phyloP scores from a whole-genome alignment of 1,140 invertebrate genomes.

The Spodoptera litura region DNA sequence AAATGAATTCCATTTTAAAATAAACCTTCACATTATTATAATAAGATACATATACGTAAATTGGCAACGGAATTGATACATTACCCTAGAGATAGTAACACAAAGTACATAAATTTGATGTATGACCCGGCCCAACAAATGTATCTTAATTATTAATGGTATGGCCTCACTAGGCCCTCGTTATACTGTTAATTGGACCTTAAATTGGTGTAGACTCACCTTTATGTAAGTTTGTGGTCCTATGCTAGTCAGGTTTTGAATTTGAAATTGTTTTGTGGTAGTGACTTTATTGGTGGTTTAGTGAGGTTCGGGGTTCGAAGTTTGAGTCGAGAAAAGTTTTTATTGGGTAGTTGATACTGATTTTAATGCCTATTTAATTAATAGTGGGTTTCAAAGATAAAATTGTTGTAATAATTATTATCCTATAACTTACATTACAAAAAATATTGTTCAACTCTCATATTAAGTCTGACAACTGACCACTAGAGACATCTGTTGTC shows the following conservation, averaged over 20 bases:
- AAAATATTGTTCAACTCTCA: too few species aligned
- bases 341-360: too few species aligned
- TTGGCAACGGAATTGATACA: neutral
- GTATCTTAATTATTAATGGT: constrained; percentile 25
- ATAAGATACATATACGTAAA: neutral
- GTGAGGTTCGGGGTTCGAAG: too few species aligned
- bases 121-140: neutral
- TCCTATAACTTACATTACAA: too few species aligned
- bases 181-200: constrained; percentile 12
- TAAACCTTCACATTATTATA: neutral
- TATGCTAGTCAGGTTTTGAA: neutral
- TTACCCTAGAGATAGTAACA: neutral
- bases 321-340: too few species aligned
- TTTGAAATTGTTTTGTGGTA: neutral
- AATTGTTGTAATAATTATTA: too few species aligned
- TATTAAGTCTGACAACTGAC: too few species aligned
- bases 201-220: neutral
- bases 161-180: neutral
- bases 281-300: neutral
- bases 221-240: constrained; percentile 1
- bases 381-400: too few species aligned
- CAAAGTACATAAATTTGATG: neutral
- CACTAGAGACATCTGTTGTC: too few species aligned
- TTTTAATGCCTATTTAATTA: too few species aligned
- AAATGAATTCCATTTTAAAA: neutral